Base-by-base conservation (phyloP, 2,113 vertebrate species). In the Pollachius pollachius region DNA sequence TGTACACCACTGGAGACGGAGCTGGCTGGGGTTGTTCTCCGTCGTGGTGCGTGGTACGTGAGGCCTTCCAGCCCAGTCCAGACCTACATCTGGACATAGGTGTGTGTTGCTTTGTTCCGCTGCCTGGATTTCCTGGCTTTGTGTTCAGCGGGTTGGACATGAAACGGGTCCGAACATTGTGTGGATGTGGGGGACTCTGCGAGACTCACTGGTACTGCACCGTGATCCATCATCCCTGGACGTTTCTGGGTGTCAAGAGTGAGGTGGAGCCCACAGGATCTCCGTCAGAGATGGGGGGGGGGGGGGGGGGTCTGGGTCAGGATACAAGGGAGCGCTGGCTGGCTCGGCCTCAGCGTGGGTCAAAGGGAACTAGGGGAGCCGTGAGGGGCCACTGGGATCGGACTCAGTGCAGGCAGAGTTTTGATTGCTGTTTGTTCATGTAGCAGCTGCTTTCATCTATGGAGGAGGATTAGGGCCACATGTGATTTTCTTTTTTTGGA, bases 301-400 rank as follows among this genome's bases (percentile, higher is more conserved):
- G 73, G 89, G 90, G 85, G 89, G 88, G 88, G 84, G 75, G 80
- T 87, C 90, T 90, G 37, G 85, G 89, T 77, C 76, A 69, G 78
- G 78, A 79, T 59, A 71, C 21, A 25, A 64, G 60, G 54, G 68
- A 30, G 63, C 5, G 2, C 68, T 75, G 75, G 72, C 52, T 72
- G 69, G 62, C 74, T 77, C 77, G 73, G 70, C 75, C 58, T 69
- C 73, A 74, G 84, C 77, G 78, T 76, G 83, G 77, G 56, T 84
- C 84, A 88, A 84, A 88, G 82, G 80, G 80, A 76, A 71, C 85
- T 87, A 83, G 80, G 77, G 75, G 73, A 72, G 16, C 80, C 84
- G 79, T 82, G 81, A 90, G 81, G 87, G 81, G 81, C 69, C 83
- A 75, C 87, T 89, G 81, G 89, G 80, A 78, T 67, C 13, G 69